A percentile compares a stretch with the other conserved stretches of the same genome.
These are phyloP conservation scores for Drosophila jambulina DNA, from an alignment of 1,140 invertebrate genomes.

Conservation along the genomic window DNA sequence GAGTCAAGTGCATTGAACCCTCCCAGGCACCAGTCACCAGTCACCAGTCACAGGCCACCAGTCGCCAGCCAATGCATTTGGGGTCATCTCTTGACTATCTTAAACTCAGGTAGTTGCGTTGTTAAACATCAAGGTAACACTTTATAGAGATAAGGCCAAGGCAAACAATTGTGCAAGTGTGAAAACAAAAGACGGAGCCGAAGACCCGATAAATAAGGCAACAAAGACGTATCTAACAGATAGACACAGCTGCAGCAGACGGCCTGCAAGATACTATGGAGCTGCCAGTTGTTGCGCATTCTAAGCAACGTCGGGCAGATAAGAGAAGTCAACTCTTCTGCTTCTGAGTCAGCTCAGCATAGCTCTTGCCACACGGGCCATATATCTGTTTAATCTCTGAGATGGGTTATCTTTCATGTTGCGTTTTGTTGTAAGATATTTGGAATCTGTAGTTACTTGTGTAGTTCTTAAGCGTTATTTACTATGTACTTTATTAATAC, in stretches of 20 bases:
- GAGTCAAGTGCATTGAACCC: constrained; percentile 65
- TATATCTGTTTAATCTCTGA: constrained; percentile 11
- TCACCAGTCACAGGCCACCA: background rate
- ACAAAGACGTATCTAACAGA: constrained; percentile 42
- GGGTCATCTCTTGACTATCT: constrained; percentile 54
- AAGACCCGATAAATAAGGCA: constrained; percentile 51
- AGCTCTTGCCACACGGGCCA: constrained; percentile 2
- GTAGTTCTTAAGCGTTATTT: background rate
- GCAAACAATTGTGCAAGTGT: constrained; percentile 60
- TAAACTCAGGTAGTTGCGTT: constrained; percentile 48
- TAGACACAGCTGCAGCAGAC: constrained; percentile 44
- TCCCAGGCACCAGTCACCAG: constrained; percentile 1
- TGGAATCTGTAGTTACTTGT: background rate
- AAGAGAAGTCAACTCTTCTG: constrained; percentile 41
- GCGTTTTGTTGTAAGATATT: background rate
- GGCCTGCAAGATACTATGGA: constrained; percentile 18
- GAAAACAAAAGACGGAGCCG: constrained; percentile 55
- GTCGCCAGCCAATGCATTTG: constrained; percentile 24
- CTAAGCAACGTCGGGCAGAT: constrained; percentile 35
- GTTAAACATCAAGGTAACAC: constrained; percentile 54
- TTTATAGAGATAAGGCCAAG: constrained; percentile 41
- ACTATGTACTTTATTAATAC: background rate
- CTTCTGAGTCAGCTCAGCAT: constrained; percentile 1
- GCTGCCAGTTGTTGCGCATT: constrained; percentile 38
- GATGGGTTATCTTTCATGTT: constrained; percentile 26